Base-by-base conservation (phyloP, 2,797 vertebrate species). In the Carapus acus region DNA sequence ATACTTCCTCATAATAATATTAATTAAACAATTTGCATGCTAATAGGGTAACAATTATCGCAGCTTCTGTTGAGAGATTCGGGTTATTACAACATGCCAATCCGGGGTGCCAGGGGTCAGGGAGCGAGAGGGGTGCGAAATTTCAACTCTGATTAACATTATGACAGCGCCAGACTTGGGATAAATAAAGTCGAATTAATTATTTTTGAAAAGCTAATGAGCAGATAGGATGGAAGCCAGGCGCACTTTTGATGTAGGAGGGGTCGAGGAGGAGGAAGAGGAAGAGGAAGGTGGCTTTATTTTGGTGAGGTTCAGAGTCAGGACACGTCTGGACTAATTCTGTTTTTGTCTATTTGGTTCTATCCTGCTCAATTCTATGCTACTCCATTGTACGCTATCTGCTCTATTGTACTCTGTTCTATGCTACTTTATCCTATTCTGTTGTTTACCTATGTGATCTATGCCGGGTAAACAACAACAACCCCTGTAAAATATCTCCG, bases 11-110 rank as follows among this genome's bases (percentile, higher is more conserved):
- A 95, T 98, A 97, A 98, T 96, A 97, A 97, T 98, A 98, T 98
- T 98, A 97, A 97, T 98, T 97, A 97, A 97, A 98, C 94, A 94
- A 98, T 98, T 98, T 98, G 94, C 94, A 98, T 98, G 95, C 94
- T 98, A 97, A 98, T 98, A 94, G 94, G 94, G 93, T 97, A 97
- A 97, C 94, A 95, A 98, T 98, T 95, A 97, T 96, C 92, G 89
- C 91, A 92, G 93, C 93, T 94, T 96, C 92, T 96, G 95, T 94
- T 96, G 93, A 96, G 94, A 97, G 94, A 98, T 94, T 93, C 91
- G 89, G 94, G 95, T 97, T 98, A 98, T 98, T 97, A 97, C 95
- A 98, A 97, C 94, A 95, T 91, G 93, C 92, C 94, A 93, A 92
- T 95, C 92, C 91, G 84, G 24, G 85, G 90, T 90, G 94, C 91